Base-by-base conservation (phyloP, 1,140 invertebrate genomes). In the Scaptodrosophila lebanonensis region DNA sequence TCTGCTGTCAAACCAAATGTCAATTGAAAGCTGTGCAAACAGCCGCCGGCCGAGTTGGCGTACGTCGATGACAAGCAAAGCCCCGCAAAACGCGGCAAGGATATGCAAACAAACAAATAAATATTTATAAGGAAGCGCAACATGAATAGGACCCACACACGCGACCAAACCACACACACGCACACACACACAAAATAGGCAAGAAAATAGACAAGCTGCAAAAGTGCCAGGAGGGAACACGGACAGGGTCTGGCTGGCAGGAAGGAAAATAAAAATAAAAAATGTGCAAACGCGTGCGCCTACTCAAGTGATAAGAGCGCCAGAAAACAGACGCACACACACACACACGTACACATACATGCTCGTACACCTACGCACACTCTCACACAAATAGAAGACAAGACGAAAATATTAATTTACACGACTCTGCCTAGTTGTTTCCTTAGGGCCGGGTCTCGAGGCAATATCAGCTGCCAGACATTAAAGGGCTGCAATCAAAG, bases 391-490 rank as follows among this genome's bases (percentile, higher is more conserved):
- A 47, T 16, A 30, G 38, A 57, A 61, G 58, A 77, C 66, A 63
- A 33, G 67, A 49, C 49, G 35, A 77, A 76, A 76, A 76, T 76
- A 76, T 76, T 77, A 77, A 76, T 76, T 76, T 76, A 76, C 72
- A 71, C 72, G 60, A 60, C 51, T 27, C 17, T n/a, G 18, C 27
- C 12, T 39, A 38, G 47, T 5, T 39, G 47, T 29, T 16, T 13
- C 12, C 53, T 39, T 27, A 8, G 22, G n/a, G n/a, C n/a, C 22
- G 8, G 22, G 36, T 29, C 43, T 47, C 33, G 50, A 5, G 15
- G n/a, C 27, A 57, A 44, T 64, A 50, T 72, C 72, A 77, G 72
- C 72, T 77, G 72, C 45, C 56, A 38, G 65, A 25, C 53, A 59
- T 39, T 36, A 64, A 73, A 72, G 65, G 67, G 62, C 60, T 45